Percentiles rank a stretch among this genome's conserved stretches.
phyloP scores from a whole-genome alignment of 2,797 vertebrate species.

The Smutsia gigantea region DNA sequence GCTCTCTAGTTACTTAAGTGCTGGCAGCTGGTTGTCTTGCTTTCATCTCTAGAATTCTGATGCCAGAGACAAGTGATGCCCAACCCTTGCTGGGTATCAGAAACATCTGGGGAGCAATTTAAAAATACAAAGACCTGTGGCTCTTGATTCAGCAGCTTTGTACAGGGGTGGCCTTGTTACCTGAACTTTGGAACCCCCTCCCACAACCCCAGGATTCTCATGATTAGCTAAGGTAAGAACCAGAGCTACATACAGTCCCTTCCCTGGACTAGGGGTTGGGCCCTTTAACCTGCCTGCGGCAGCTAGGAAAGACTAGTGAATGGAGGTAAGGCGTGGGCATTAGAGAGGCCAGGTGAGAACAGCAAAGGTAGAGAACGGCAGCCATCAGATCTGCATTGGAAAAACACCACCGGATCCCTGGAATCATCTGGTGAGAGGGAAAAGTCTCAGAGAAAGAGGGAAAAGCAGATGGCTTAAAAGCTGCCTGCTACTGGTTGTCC shows the following conservation, averaged over 20 bases:
- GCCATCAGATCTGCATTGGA: not conserved
- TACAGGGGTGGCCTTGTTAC: not conserved
- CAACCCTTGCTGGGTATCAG: not conserved
- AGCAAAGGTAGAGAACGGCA: not conserved
- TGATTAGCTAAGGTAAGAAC: not conserved
- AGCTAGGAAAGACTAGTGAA: not conserved
- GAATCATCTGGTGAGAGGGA: not conserved
- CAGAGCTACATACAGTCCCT: not conserved
- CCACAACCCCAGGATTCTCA: not conserved
- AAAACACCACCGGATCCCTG: not conserved
- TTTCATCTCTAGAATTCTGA: not conserved
- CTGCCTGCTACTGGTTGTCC: slow-evolving; percentile 49
- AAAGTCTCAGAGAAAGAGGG: not conserved
- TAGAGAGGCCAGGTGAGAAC: not conserved
- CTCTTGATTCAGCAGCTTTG: not conserved
- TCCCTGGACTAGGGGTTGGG: not conserved
- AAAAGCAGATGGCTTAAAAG: slow-evolving; percentile 63
- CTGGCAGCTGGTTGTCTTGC: not conserved
- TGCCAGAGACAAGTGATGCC: not conserved
- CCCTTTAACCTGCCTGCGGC: not conserved
- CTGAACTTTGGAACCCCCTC: not conserved
- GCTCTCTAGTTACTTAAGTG: not conserved
- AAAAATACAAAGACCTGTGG: not conserved
- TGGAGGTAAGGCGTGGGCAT: not conserved
- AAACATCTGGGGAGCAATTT: not conserved